A percentile compares a stretch with the other conserved stretches of the same genome.
These are phyloP conservation scores for Etheostoma perlongum DNA, from an alignment of 2,797 vertebrate species.

Conservation along the genomic window DNA sequence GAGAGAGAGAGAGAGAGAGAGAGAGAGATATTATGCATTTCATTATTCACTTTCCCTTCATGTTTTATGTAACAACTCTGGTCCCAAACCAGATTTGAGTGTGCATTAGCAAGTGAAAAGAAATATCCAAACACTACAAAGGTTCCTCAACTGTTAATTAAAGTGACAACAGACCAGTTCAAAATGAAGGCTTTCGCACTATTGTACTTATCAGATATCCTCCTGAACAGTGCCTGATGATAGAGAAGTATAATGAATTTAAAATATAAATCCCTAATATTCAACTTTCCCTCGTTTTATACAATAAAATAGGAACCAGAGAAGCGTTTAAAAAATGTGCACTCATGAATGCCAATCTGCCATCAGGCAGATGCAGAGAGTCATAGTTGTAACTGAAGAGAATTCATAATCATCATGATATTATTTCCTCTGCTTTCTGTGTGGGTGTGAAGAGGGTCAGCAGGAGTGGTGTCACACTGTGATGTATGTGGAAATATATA, in stretches of 20 bases:
- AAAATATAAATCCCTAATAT: constrained; percentile 25
- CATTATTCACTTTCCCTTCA: constrained; percentile 22
- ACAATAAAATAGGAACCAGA: constrained; percentile 3
- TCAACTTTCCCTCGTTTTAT: constrained; percentile 16
- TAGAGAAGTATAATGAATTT: background rate
- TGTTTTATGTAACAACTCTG: constrained; percentile 35
- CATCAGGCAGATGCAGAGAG: background rate
- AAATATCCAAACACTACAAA: background rate
- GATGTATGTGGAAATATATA: background rate
- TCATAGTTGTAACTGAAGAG: background rate
- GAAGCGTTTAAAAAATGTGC: constrained; percentile 5
- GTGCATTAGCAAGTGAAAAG: constrained; percentile 1
- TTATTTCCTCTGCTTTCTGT: constrained; percentile 8
- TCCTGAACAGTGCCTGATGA: background rate
- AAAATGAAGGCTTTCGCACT: background rate
- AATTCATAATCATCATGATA: constrained; percentile 6
- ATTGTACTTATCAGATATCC: background rate
- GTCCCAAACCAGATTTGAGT: constrained; percentile 16
- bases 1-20: background rate
- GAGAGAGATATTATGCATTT: background rate
- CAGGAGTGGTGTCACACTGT: background rate
- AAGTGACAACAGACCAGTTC: background rate
- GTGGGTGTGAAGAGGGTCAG: constrained; percentile 5
- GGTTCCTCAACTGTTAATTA: background rate
- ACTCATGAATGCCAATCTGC: background rate